These are phyloP conservation scores for Atopsyche davidsoni DNA, from an alignment of 1,140 invertebrate species.

Conservation along the genomic window DNA sequence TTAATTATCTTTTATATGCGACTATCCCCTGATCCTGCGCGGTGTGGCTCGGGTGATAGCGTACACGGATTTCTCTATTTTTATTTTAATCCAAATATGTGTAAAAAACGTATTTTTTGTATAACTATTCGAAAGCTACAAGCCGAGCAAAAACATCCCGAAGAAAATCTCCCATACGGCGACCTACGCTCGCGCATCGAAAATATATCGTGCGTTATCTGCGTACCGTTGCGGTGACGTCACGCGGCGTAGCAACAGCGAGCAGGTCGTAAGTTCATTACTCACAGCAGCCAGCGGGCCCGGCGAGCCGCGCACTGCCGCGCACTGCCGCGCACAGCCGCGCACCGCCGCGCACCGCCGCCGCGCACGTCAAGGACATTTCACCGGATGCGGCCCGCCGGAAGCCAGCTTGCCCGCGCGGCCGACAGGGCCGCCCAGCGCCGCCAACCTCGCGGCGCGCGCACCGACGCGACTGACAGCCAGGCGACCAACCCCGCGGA, in stretches of 20 bases:
- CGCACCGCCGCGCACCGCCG: conserved; percentile 3
- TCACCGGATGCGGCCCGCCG: conserved; percentile 21
- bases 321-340: conserved; percentile 5
- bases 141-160: too few species aligned
- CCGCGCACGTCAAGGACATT: conserved; percentile 18
- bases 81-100: too few species aligned
- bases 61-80: too few species aligned
- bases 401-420: conserved; percentile 13
- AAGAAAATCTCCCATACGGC: too few species aligned
- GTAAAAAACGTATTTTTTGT: too few species aligned
- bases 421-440: conserved; percentile 16
- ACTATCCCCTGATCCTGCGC: too few species aligned
- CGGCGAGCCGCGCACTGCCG: conserved; percentile 7
- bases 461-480: conserved; percentile 22
- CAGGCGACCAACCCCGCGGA: conserved; percentile 13
- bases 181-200: too few species aligned
- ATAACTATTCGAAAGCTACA: too few species aligned
- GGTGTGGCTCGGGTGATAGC: too few species aligned
- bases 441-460: conserved; percentile 9
- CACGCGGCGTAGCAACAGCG: conserved; percentile 22
- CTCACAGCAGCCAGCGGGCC: conserved; percentile 7
- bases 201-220: conserved; percentile 10
- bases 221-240: conserved; percentile 14
- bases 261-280: conserved; percentile 25
- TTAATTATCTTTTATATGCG: too few species aligned